Evolutionary conservation across 2,113 vertebrate species (phyloP).

Genomic region (Sarotherodon lohbergeri): DNA sequence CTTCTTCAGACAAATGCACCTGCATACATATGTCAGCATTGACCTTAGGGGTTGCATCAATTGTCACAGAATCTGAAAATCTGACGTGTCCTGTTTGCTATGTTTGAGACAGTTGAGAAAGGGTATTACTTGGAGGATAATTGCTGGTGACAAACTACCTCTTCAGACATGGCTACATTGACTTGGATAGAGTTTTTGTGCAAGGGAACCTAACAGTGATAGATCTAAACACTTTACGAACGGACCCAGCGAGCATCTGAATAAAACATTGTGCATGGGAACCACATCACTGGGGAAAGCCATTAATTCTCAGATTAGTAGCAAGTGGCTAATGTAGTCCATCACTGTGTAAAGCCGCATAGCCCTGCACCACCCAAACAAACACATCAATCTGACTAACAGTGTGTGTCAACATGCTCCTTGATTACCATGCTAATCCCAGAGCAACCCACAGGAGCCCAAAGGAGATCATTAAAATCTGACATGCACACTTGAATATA

Average conservation of each 20-base stretch:
- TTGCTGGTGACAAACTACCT: conserved; percentile 59
- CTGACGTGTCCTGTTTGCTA: conserved; percentile 36
- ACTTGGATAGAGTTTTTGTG: conserved; percentile 34
- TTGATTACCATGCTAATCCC: conserved; percentile 51
- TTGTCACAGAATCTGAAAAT: conserved; percentile 52
- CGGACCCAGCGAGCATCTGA: conserved; percentile 21
- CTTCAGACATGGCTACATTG: conserved; percentile 40
- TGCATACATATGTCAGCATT: conserved; percentile 17
- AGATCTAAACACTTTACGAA: conserved; percentile 53
- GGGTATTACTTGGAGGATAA: conserved; percentile 43
- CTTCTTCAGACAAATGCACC: not conserved
- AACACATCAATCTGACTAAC: conserved; percentile 59
- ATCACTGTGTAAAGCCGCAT: conserved; percentile 24
- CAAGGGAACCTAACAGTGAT: conserved; percentile 53
- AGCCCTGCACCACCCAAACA: conserved; percentile 38
- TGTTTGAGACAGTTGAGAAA: not conserved
- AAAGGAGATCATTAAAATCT: conserved; percentile 29
- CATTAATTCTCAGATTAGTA: conserved; percentile 46
- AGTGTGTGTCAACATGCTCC: conserved; percentile 48
- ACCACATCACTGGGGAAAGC: conserved; percentile 27
- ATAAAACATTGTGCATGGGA: conserved; percentile 46
- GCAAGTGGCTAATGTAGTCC: conserved; percentile 44
- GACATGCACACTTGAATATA: not conserved
- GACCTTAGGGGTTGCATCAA: conserved; percentile 25
- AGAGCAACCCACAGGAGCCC: conserved; percentile 22